Evolutionary conservation across 1,140 invertebrate genomes (phyloP), one percentile per base, ranked within the genome.

Genomic region (Phymorhynchus buccinoides): DNA sequence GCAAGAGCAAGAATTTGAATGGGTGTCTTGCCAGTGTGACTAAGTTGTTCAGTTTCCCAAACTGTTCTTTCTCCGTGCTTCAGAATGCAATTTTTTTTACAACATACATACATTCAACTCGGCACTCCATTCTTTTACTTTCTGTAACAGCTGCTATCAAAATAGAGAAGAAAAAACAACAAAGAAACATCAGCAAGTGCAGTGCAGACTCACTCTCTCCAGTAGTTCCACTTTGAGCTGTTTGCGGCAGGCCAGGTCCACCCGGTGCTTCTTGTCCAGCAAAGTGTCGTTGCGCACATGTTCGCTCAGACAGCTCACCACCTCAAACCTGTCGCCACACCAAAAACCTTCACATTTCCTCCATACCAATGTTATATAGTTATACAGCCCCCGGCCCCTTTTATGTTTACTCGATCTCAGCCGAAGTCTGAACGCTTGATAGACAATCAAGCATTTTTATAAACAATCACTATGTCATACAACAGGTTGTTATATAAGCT

Each of bases 221-320:
- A 98, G 96, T 32, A 99, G 94, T 91, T 99, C 98, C 95, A 96
- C 73, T 79, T 93, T 89, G 7, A 99, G 93, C 92, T 99, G 97
- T 90, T 97, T 96, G 42, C 97, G 95, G 91, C 98, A 99, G 35
- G 96, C 95, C 91, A 96, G 97, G 14, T 96, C 95, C 88, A 99
- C 96, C 88, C 95, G 95, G 87, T 96, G 96, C 44, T 89, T 86
- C 22, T 83, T 75, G 14, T 93, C 92, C 35, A 88, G 94, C 41
- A 99, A 95, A 48, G 97, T 98, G 90, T 98, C 97, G 91, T 98
- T 97, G 83, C 96, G 95, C 44, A 99, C 96, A 86, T 96, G 96
- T 92, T 97, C 96, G 93, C 97, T 99, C 27, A 99, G 94, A 93
- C 98, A 99, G 71, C 95, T 95, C 16, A 99, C 96, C 16, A 99